Evolutionary conservation across 2,113 vertebrate species (phyloP), one percentile per base, ranked within the genome.

Genomic region (Cariama cristata): DNA sequence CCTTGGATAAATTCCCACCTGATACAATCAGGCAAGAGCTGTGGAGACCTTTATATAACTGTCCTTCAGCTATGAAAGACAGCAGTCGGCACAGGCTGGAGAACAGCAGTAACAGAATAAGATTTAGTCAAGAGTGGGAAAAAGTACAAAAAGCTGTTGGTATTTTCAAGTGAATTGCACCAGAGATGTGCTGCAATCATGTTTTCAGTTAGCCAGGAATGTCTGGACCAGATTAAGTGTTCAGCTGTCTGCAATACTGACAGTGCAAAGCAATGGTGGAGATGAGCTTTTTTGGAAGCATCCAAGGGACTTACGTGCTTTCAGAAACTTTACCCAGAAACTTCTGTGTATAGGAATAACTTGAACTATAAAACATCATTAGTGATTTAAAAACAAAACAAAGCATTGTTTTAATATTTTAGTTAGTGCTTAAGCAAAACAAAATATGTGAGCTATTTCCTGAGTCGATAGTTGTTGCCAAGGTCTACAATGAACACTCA

Each of bases 401-500:
- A 90, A 83, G 6, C 49, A 62, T 88, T 69, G 53, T 35, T 96
- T 86, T 83, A 88, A 35, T 92, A 53, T 90, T 96, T 96, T 67
- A 60, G 35, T 93, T 72, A 85, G 60, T 3, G 4, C 44, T 93
- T 85, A 87, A 96, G 71, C 68, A 60, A 79, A 81, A 82, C 52
- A 94, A 95, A 95, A 91, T 82, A 93, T 86, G 85, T 58, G n/a
- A 92, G 49, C 53, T 80, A 90, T 95, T 96, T 95, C 93, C 86
- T 50, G 50, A 93, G 71, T 58, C 2, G 32, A 56, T 66, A 90
- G 67, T 1, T 82, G 33, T 55, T 79, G 86, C 88, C 93, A 93
- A 88, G 77, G 83, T 45, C 67, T 88, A 90, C 63, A 92, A 26
- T 45, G 71, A 88, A 53, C 60, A 26, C 30, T 28, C 30, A 53